A percentile compares a stretch with the other conserved stretches of the same genome.
phyloP scores from a whole-genome alignment of 2,113 vertebrate species.

The Uria aalge region DNA sequence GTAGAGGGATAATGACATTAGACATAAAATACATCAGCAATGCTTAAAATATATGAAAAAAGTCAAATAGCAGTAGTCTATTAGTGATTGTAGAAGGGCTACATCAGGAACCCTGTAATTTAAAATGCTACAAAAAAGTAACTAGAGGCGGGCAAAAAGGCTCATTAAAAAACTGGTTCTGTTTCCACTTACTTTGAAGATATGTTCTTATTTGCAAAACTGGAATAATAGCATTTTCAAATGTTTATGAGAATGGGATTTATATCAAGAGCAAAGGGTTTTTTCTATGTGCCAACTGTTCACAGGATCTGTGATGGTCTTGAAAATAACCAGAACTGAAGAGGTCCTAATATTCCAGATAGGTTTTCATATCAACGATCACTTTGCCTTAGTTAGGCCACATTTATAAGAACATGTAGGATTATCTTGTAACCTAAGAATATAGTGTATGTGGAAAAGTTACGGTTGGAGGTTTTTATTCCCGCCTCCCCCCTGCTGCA shows the following conservation, averaged over 20 bases:
- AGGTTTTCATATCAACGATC: neutral
- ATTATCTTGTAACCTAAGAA: neutral
- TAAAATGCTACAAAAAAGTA: neutral
- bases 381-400: neutral
- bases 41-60: neutral
- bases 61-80: neutral
- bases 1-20: neutral
- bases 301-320: neutral
- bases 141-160: neutral
- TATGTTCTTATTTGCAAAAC: neutral
- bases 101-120: neutral
- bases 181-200: neutral
- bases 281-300: neutral
- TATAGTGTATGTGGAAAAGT: neutral
- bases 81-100: neutral
- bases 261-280: neutral
- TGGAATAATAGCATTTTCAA: neutral
- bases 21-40: neutral
- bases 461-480: neutral
- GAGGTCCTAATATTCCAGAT: neutral
- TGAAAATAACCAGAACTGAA: neutral
- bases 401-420: neutral
- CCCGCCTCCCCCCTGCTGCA: fast-evolving
- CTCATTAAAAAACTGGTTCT: neutral
- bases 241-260: neutral